Evolutionary conservation across 2,797 vertebrate species (phyloP), one percentile per base, ranked within the genome.

Genomic region (Lacerta viridis): DNA sequence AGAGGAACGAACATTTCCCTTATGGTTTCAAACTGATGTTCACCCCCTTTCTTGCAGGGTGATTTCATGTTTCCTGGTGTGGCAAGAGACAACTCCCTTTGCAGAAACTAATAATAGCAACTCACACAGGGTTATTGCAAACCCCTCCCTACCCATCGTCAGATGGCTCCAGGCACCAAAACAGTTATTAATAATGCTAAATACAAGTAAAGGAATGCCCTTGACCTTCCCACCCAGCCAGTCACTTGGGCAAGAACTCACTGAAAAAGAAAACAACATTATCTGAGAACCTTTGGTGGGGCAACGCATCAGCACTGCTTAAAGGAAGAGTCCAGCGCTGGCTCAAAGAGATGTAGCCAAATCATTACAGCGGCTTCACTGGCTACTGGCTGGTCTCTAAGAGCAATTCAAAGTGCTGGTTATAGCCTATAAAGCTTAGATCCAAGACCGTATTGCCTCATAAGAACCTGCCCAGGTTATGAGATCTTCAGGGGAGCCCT

Each of bases 71-170:
- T n/a, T 89, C 87, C 78, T 80, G 75, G 86, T 84, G 86, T 41
- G 90, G 89, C 36, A 90, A 0, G 0, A 91, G 84, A 33, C 91
- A 81, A 90, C 81, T 84, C 86, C 87, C 86, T 85, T 85, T 83
- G 68, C 72, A 82, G 88, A 50, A 66, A 86, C 50, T 50, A 85
- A 36, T 90, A 87, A 7, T 29, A 86, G 87, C 69, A 9, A 13
- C 29, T 3, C 18, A 72, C 7, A 13, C 50, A 20, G 7, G 43
- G 78, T 80, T 85, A 25, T 91, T 83, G 81, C 66, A 69, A 20
- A 10, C 8, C 15, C 2, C 64, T 83, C 80, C 50, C 78, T 27
- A 25, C 55, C 39, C 39, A 15, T 18, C 2, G 1, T n/a, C 17
- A 17, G n/a, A 36, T 59, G 29, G 20, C 17, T 55, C 46, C n/a